Evolutionary conservation across 2,113 vertebrate genomes (phyloP), one percentile per base, ranked within the genome.

Genomic region (Monopterus albus): DNA sequence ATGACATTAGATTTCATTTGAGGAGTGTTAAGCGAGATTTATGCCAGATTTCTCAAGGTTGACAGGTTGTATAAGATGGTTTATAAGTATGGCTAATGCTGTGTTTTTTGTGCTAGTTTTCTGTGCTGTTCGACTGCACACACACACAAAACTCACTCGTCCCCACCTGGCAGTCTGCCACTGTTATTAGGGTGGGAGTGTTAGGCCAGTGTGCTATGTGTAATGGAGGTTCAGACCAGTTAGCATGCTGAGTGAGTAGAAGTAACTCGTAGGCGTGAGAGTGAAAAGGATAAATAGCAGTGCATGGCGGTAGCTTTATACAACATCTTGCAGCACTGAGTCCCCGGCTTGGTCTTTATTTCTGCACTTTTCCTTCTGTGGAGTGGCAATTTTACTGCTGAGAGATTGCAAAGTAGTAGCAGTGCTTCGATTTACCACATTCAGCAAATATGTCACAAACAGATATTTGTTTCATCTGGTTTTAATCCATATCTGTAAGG

Each of bases 241-340:
- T 67, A 59, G 76, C 57, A 53, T 23, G 56, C 13, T 58, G 52
- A 65, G 53, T 56, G 53, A 66, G 63, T 43, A 70, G 56, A 74
- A 67, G 68, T 81, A 88, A 69, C n/a, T 78, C 50, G 83, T 87
- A 89, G 88, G 79, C 77, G 76, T 85, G 60, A 84, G 87, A 90
- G 87, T 82, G 74, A 81, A 76, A 85, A 83, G 80, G 64, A 87
- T 82, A 86, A 87, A 82, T 65, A 58, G 58, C 57, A 57, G 62
- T 42, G 29, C 55, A 47, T 59, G 29, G 63, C 17, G 13, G 43
- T 53, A 57, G 72, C 18, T 63, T 28, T 55, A n/a, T 53, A 5
- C 47, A 47, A 46, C 47, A 77, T 61, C 42, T 58, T 52, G 35
- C 26, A 42, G 53, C 14, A 46, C 5, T 26, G 40, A 71, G 39